Evolutionary conservation across 2,113 vertebrate genomes (phyloP).

Genomic region (Peromyscus californicus): DNA sequence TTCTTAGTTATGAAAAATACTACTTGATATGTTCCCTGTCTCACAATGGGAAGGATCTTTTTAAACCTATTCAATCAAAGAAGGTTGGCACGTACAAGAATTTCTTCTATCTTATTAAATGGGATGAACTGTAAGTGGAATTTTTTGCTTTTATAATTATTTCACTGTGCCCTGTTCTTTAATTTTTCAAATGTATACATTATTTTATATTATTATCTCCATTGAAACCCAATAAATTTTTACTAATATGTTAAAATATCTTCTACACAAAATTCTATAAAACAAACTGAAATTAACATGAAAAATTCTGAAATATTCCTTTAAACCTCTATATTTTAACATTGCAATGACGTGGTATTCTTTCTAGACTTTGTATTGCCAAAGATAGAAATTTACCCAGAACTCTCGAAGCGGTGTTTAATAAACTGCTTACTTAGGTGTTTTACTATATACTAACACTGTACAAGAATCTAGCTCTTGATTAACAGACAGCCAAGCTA

Average conservation of each 20-base stretch:
- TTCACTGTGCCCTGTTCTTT: conserved; percentile 36
- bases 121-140: conserved; percentile 97
- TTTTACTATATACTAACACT: conserved; percentile 50
- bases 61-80: conserved; percentile 98
- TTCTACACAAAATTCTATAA: conserved; percentile 39
- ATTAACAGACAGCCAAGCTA: conserved; percentile 33
- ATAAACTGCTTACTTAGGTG: conserved; percentile 44
- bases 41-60: conserved; percentile 96
- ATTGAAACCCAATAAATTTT: conserved; percentile 59
- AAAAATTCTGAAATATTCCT: conserved; percentile 49
- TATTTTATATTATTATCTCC: conserved; percentile 60
- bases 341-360: conserved; percentile 37
- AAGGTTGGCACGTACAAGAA: conserved; percentile 97
- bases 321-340: conserved; percentile 19
- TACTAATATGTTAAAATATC: conserved; percentile 1
- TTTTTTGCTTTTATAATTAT: conserved; percentile 65
- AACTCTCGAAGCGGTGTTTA: conserved; percentile 40
- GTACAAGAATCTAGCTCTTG: conserved; percentile 18
- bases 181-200: conserved; percentile 47
- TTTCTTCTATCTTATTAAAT: conserved; percentile 99
- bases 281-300: conserved; percentile 58
- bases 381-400: conserved; percentile 47
- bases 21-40: conserved; percentile 96
- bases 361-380: conserved; percentile 53
- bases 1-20: conserved; percentile 97